These are phyloP conservation scores for Astreopora myriophthalma DNA, from an alignment of 64 coral and sea anemone genomes.

Conservation along the genomic window DNA sequence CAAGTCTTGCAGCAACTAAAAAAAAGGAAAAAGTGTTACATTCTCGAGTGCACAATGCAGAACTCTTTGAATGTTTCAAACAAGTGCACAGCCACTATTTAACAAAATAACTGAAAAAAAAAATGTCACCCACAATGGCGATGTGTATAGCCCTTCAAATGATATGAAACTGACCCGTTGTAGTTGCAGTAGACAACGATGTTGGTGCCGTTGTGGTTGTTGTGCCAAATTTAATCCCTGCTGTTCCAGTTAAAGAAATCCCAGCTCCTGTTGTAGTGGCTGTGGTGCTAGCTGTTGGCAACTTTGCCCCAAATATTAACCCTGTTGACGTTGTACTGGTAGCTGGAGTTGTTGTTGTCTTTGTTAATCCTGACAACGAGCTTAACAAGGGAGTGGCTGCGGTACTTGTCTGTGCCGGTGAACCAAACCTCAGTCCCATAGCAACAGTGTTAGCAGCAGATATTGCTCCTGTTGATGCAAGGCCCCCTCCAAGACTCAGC, in stretches of 20 bases:
- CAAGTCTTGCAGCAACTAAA: constrained; percentile 30
- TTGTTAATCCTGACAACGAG: constrained; percentile 18
- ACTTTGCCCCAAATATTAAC: not conserved
- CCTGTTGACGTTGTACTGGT: not conserved
- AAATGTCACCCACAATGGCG: too few species aligned
- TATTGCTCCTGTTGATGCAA: not conserved
- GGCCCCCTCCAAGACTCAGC: not conserved
- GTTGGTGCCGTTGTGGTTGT: not conserved
- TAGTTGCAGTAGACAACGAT: constrained; percentile 25
- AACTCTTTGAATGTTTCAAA: too few species aligned
- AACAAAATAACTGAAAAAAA: too few species aligned
- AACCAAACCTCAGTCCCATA: constrained; percentile 15
- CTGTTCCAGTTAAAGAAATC: not conserved
- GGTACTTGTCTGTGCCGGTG: not conserved
- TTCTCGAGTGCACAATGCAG: too few species aligned
- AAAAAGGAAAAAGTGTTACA: not conserved
- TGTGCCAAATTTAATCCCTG: not conserved
- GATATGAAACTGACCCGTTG: not conserved
- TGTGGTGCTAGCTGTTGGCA: not conserved
- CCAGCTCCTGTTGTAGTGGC: not conserved
- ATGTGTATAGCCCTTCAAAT: too few species aligned
- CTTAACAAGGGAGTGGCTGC: not conserved
- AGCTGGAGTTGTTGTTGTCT: not conserved
- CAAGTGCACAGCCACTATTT: too few species aligned
- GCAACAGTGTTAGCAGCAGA: not conserved